Percentiles rank a stretch among this genome's conserved stretches.
Evolutionary conservation across 1,140 invertebrate genomes (phyloP).

Genomic region (Gonatopus flavifemur): DNA sequence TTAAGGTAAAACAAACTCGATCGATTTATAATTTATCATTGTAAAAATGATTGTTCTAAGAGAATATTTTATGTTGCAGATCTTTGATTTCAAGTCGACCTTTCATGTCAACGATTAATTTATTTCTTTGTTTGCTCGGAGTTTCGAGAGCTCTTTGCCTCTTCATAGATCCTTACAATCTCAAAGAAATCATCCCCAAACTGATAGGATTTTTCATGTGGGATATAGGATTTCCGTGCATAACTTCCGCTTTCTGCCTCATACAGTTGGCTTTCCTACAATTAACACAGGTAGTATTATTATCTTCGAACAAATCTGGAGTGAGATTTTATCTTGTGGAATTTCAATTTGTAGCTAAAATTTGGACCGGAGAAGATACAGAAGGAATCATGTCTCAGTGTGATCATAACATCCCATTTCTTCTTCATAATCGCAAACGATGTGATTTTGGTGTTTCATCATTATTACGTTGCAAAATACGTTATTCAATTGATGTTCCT

Average conservation of each 20-base stretch:
- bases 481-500: constrained; percentile 62
- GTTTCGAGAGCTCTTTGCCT: constrained; percentile 59
- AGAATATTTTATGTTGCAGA: constrained; percentile 51
- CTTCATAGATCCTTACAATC: constrained; percentile 65
- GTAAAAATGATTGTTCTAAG: too few relatives aligned
- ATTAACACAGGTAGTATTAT: constrained; percentile 58
- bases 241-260: constrained; percentile 64
- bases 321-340: constrained; percentile 2
- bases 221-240: constrained; percentile 66
- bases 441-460: constrained; percentile 58
- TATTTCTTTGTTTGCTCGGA: constrained; percentile 65
- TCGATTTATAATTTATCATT: background rate
- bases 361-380: constrained; percentile 59
- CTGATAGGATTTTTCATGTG: constrained; percentile 61
- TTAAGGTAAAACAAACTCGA: constrained; percentile 54
- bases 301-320: too few relatives aligned
- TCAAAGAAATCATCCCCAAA: constrained; percentile 62
- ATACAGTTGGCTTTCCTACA: constrained; percentile 65
- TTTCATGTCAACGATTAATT: constrained; percentile 67
- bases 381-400: constrained; percentile 60
- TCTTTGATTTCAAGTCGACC: constrained; percentile 62
- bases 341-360: constrained; percentile 51
- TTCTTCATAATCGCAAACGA: constrained; percentile 60
- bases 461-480: constrained; percentile 58
- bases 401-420: constrained; percentile 65